Evolutionary conservation across 2,888 invertebrate genomes (phyloP), one percentile per base, ranked within the genome.

Genomic region (Plutella xylostella): DNA sequence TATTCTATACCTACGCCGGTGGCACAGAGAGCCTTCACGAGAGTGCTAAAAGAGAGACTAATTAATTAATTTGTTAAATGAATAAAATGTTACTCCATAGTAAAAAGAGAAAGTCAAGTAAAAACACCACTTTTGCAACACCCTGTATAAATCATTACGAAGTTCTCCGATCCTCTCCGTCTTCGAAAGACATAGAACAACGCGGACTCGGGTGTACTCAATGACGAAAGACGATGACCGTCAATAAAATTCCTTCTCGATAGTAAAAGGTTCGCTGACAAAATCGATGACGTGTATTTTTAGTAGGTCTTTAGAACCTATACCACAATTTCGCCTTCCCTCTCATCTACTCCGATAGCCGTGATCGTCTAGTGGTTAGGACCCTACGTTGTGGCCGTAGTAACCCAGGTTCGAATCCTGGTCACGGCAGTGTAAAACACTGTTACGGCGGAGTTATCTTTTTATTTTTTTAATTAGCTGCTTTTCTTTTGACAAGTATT

Each of bases 331-430:
- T 53, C 51, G 44, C 2, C 15, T 0, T 0, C 0, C 0, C 12
- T 1, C 5, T 35, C 46, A 50, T 17, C 40, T 25, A 48, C 55
- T 55, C 50, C 57, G 51, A 48, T 58, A 71, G 83, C 83, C 84
- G 85, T 84, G 83, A 85, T 85, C 84, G 85, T 85, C 80, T 85
- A 85, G 85, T 85, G 85, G 85, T 85, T 85, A 85, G 85, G 79
- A 85, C 54, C 55, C 55, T 52, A 56, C 55, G 54, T 56, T 56
- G 55, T 55, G 52, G 56, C 56, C 55, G 55, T 56, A 53, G 52
- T 56, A 55, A 53, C 55, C 56, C 55, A 57, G 57, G 55, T 55
- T 56, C 55, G 52, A 56, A 57, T 57, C 56, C 52, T 53, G 53
- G 53, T 53, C 55, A 53, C 52, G 55, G 54, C 56, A 57, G 53